Conservation (phyloP, 2,888 invertebrate species). For the Acleris emargana region DNA sequence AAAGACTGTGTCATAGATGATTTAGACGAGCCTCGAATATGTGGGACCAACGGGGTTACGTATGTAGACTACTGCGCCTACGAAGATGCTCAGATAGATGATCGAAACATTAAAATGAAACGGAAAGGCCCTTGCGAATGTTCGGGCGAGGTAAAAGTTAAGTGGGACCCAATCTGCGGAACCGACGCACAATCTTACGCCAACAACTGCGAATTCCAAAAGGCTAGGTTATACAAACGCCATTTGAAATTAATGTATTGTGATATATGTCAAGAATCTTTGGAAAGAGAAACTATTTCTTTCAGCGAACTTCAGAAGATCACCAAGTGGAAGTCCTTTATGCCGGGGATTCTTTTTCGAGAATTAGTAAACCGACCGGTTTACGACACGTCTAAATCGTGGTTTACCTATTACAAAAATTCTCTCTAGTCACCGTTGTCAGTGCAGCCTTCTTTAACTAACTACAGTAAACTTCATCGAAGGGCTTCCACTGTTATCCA, state of each 20-base stretch:
- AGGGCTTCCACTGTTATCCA: too few species aligned
- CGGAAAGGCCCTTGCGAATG: conserved; percentile 16
- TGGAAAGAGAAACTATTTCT: conserved; percentile 17
- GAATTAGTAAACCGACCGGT: conserved; percentile 17
- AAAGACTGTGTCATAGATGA: too few species aligned
- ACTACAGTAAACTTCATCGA: too few species aligned
- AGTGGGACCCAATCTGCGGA: conserved; percentile 47
- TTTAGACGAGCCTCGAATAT: background rate
- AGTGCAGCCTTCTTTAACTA: too few species aligned
- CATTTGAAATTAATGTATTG: conserved; percentile 11
- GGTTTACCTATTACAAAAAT: too few species aligned
- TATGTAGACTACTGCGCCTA: conserved; percentile 27
- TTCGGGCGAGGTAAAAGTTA: conserved; percentile 2
- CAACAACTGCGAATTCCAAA: conserved; percentile 43
- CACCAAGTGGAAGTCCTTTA: conserved; percentile 17
- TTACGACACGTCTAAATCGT: background rate
- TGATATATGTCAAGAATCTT: conserved; percentile 10
- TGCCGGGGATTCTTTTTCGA: conserved; percentile 17
- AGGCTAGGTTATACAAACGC: conserved; percentile 29
- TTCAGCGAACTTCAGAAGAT: conserved; percentile 18
- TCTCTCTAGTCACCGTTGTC: too few species aligned
- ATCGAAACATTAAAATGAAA: conserved; percentile 4
- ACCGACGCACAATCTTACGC: conserved; percentile 44
- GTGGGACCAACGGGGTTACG: conserved; percentile 21
- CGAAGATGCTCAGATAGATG: background rate